Percentiles rank a stretch among this genome's conserved stretches.
These are phyloP conservation scores for Melanotaenia nigrans DNA, from an alignment of 2,797 vertebrate genomes.

Conservation along the genomic window DNA sequence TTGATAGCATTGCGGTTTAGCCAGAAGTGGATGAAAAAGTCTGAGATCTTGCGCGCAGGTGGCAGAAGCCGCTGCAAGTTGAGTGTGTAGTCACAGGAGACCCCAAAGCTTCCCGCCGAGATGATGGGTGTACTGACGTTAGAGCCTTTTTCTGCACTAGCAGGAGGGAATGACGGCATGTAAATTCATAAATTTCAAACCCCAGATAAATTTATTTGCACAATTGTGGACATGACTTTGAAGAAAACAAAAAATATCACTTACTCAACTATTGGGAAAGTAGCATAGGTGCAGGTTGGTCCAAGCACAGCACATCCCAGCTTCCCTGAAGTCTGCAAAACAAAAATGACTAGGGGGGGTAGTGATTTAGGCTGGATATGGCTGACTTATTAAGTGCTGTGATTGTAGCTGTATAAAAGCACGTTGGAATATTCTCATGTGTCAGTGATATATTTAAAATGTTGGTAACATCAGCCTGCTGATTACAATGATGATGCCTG, in stretches of 20 bases:
- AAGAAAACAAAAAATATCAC: slow-evolving; percentile 58
- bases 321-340: slow-evolving; percentile 40
- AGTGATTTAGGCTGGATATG: too few relatives aligned
- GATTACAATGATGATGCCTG: too few relatives aligned
- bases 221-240: background rate
- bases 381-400: too few relatives aligned
- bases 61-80: slow-evolving; percentile 90
- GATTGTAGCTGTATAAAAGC: too few relatives aligned
- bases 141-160: slow-evolving; percentile 81
- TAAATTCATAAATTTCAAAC: background rate
- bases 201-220: background rate
- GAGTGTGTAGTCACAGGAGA: slow-evolving; percentile 88
- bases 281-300: slow-evolving; percentile 89
- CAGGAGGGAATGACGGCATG: background rate
- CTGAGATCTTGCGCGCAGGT: slow-evolving; percentile 89
- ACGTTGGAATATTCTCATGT: too few relatives aligned
- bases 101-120: slow-evolving; percentile 93
- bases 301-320: slow-evolving; percentile 90
- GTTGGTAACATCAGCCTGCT: too few relatives aligned
- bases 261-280: slow-evolving; percentile 91
- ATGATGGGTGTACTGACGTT: slow-evolving; percentile 86
- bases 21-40: slow-evolving; percentile 91
- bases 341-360: background rate
- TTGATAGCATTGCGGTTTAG: slow-evolving; percentile 66
- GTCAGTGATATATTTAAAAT: too few relatives aligned